A percentile compares a stretch with the other conserved stretches of the same genome.
These are phyloP conservation scores for Pempheris klunzingeri DNA, from an alignment of 2,797 vertebrate genomes.

Conservation along the genomic window DNA sequence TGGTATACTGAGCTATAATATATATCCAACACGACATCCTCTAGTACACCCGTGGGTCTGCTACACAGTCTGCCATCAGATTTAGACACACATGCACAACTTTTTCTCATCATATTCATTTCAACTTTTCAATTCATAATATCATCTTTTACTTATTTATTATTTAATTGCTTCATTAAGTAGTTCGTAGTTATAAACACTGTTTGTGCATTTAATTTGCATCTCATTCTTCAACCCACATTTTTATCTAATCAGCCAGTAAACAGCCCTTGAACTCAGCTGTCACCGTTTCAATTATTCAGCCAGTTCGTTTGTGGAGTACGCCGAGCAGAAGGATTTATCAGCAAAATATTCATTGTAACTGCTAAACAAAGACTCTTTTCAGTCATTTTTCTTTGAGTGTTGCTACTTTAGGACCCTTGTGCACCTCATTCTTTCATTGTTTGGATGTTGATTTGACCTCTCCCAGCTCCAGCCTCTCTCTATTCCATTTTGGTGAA, in stretches of 20 bases:
- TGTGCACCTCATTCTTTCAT: conserved; percentile 5
- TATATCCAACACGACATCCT: no score
- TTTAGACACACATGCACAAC: no score
- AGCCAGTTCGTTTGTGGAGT: conserved; percentile 14
- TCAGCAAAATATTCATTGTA: conserved; percentile 29
- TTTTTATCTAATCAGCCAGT: conserved; percentile 5
- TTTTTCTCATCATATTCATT: no score
- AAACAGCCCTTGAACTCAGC: conserved; percentile 43
- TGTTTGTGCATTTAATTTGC: conserved; percentile 10
- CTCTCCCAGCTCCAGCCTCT: conserved; percentile 11
- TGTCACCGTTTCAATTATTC: conserved; percentile 26
- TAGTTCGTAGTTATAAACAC: not conserved
- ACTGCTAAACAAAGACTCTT: conserved; percentile 32
- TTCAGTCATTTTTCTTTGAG: conserved; percentile 23
- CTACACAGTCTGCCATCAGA: no score
- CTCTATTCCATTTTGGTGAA: conserved; percentile 24
- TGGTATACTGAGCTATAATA: no score
- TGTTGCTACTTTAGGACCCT: conserved; percentile 10
- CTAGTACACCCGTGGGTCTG: no score
- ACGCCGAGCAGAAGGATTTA: conserved; percentile 13
- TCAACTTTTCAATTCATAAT: not conserved
- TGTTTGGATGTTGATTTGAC: conserved; percentile 45
- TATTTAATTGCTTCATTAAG: no score
- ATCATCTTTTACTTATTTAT: not conserved
- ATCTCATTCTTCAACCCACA: not conserved